These are phyloP conservation scores for Zalophus californianus DNA, from an alignment of 2,797 vertebrate genomes.

Conservation along the genomic window DNA sequence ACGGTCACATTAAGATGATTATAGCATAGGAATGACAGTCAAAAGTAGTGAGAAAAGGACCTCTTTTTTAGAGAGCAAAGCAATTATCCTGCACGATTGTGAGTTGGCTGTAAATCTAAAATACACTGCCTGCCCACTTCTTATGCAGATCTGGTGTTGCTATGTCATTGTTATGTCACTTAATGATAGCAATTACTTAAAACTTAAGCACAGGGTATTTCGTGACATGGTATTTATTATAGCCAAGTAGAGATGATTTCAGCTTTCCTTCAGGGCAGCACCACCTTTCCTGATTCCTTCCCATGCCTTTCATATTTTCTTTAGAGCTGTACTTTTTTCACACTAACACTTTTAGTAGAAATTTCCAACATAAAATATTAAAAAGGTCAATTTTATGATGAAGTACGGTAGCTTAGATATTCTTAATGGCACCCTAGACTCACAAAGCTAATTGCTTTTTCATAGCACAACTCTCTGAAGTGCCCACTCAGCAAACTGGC, in stretches of 20 bases:
- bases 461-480: constrained; percentile 84
- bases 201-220: constrained; percentile 85
- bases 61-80: constrained; percentile 78
- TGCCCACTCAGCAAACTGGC: constrained; percentile 76
- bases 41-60: constrained; percentile 81
- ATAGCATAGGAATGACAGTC: constrained; percentile 74
- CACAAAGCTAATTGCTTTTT: constrained; percentile 88
- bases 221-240: constrained; percentile 81
- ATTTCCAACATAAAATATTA: constrained; percentile 87
- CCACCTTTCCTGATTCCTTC: constrained; percentile 80
- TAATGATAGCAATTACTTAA: constrained; percentile 88
- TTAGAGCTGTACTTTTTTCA: constrained; percentile 83
- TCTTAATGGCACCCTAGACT: constrained; percentile 88
- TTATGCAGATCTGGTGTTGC: constrained; percentile 79
- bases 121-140: constrained; percentile 73
- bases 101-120: constrained; percentile 76
- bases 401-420: constrained; percentile 84
- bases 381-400: constrained; percentile 89
- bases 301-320: constrained; percentile 80
- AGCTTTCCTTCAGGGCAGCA: constrained; percentile 73
- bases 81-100: constrained; percentile 80
- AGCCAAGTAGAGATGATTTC: constrained; percentile 78
- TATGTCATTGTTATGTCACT: constrained; percentile 85
- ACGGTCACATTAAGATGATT: constrained; percentile 77
- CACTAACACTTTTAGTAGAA: constrained; percentile 83